Conservation (phyloP, 1,140 invertebrate genomes). For the Orchesella cincta region DNA sequence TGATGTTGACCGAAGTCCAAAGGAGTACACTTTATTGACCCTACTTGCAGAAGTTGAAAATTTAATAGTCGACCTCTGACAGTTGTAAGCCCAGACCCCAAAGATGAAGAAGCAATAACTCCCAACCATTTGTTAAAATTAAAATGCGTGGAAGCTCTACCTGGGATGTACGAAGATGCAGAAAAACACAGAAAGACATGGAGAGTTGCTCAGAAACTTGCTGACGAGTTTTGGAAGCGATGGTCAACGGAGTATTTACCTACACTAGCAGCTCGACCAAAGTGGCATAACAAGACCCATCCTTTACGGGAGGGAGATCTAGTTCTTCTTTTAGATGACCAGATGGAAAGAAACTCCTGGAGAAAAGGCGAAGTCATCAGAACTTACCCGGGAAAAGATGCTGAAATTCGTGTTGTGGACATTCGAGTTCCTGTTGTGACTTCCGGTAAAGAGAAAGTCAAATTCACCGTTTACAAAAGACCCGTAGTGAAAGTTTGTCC, state of each 20-base stretch:
- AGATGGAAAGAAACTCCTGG: slow-evolving; percentile 16
- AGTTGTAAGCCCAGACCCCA: not conserved
- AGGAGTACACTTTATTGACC: not conserved
- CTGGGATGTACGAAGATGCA: not conserved
- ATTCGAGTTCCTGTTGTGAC: slow-evolving; percentile 10
- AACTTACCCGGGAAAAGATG: not conserved
- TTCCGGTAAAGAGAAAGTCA: not conserved
- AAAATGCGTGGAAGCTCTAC: too few relatives aligned
- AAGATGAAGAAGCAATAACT: not conserved
- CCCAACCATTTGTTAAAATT: too few relatives aligned
- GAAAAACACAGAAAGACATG: slow-evolving; percentile 15
- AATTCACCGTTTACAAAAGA: slow-evolving; percentile 24
- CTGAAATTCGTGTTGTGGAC: slow-evolving; percentile 30
- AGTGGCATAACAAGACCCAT: slow-evolving; percentile 13
- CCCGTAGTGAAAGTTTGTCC: not conserved
- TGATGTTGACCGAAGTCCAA: too few relatives aligned
- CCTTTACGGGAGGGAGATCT: slow-evolving; percentile 29
- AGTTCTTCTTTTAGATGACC: slow-evolving; percentile 28
- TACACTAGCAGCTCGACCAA: slow-evolving; percentile 4
- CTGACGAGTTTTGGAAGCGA: slow-evolving; percentile 31
- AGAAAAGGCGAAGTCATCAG: not conserved
- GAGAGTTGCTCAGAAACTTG: slow-evolving; percentile 23
- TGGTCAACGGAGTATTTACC: slow-evolving; percentile 37
- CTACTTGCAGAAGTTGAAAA: not conserved
- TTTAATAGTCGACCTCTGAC: not conserved